These are phyloP conservation scores for Philopedon plagiatum DNA, from an alignment of 2,888 invertebrate genomes.

Conservation along the genomic window DNA sequence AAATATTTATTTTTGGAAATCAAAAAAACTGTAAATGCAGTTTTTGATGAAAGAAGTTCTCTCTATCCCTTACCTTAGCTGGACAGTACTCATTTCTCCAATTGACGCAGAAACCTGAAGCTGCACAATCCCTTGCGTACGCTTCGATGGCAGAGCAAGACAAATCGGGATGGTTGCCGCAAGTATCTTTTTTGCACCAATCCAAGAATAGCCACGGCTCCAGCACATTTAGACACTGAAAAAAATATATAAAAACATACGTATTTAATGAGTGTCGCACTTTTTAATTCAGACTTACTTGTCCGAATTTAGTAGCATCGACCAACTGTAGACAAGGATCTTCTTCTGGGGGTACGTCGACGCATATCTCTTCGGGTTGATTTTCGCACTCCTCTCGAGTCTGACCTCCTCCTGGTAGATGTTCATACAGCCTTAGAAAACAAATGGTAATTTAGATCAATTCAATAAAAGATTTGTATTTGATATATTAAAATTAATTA, in stretches of 20 bases:
- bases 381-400: slow-evolving; percentile 65
- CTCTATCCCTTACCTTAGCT: slow-evolving; percentile 67
- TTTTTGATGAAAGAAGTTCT: too few relatives aligned
- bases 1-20: too few relatives aligned
- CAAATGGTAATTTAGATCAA: too few relatives aligned
- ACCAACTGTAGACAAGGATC: slow-evolving; percentile 80
- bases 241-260: slow-evolving; percentile 11
- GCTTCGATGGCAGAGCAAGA: slow-evolving; percentile 78
- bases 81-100: slow-evolving; percentile 82
- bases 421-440: slow-evolving; percentile 59
- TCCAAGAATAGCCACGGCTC: slow-evolving; percentile 78
- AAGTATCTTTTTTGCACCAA: slow-evolving; percentile 80
- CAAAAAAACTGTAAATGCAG: too few relatives aligned
- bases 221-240: slow-evolving; percentile 80
- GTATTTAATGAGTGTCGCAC: background rate
- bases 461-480: too few relatives aligned
- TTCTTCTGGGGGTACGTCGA: slow-evolving; percentile 72
- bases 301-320: slow-evolving; percentile 72
- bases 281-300: slow-evolving; percentile 64
- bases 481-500: too few relatives aligned
- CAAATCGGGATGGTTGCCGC: slow-evolving; percentile 71
- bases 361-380: slow-evolving; percentile 63
- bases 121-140: slow-evolving; percentile 81
- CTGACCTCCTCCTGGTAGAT: slow-evolving; percentile 67
- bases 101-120: slow-evolving; percentile 79